Percentiles rank a stretch among this genome's conserved stretches.
These are phyloP conservation scores for Lophotis ruficrista DNA, from an alignment of 2,113 vertebrate species.

Conservation along the genomic window DNA sequence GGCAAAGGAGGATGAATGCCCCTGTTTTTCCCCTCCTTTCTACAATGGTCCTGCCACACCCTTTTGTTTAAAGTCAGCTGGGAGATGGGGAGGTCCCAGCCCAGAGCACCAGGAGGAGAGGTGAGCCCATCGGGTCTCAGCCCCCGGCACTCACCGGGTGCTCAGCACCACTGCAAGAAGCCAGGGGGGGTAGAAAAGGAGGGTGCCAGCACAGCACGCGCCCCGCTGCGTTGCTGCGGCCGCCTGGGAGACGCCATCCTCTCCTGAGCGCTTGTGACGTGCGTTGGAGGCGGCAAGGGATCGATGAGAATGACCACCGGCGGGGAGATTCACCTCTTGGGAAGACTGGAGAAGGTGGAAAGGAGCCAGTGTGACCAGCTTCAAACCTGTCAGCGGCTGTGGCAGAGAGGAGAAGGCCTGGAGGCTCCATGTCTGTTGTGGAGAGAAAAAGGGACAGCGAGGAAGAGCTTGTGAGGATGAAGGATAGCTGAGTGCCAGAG, in stretches of 20 bases:
- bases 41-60: background rate
- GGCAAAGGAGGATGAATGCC: background rate
- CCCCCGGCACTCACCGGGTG: accelerated
- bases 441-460: background rate
- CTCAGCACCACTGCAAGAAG: background rate
- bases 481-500: background rate
- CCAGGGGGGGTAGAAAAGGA: background rate
- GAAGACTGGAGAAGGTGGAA: background rate
- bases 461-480: background rate
- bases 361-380: background rate
- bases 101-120: background rate
- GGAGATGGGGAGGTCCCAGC: background rate
- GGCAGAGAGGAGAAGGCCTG: background rate
- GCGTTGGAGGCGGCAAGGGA: background rate
- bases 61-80: background rate
- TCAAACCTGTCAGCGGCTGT: background rate
- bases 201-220: background rate
- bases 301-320: background rate
- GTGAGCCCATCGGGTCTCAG: background rate
- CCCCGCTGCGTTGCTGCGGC: background rate
- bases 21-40: background rate
- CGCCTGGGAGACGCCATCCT: background rate
- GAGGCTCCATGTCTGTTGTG: accelerated
- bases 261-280: background rate
- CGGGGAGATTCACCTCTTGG: background rate